Base-by-base conservation (phyloP, 2,113 vertebrate genomes). In the Atherinomorus stipes region DNA sequence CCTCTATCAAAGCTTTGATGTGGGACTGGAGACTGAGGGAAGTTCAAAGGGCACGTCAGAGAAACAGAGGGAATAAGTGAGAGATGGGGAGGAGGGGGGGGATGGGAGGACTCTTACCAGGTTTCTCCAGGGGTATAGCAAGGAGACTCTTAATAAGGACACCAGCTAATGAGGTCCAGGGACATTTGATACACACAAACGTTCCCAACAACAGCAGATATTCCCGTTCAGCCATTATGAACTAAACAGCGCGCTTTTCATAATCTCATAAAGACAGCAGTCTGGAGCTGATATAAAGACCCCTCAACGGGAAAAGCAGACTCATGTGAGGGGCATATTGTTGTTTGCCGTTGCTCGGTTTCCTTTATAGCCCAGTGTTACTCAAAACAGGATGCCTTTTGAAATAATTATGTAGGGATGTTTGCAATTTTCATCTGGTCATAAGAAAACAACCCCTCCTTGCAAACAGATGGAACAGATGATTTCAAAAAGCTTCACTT, bases 321-420 rank as follows among this genome's bases (percentile, higher is more conserved):
- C 57, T 67, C 77, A 45, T 75, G 74, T 79, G 79, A 83, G 31
- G 25, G 38, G 38, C 4, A 49, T 79, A 79, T 88, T 86, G 81
- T 84, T 87, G 83, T 89, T 87, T 87, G 85, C 78, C 61, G 76
- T 60, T 11, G 42, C 19, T 47, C 38, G 47, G 71, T 84, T 91
- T 90, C 76, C 77, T 85, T 79, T 83, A 71, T 64, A 80, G 71
- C 59, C 60, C 66, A 74, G 18, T 51, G 66, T 83, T 84, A 88
- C 81, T 90, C 85, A 89, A 90, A 93, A 90, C 92, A 93, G 90
- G 91, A 92, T 90, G 86, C 83, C 88, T 89, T 88, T 86, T 91
- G 75, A 90, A 90, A 89, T 79, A 87, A 92, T 82, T 76, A 80
- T 50, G 49, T 22, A 15, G 71, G 89, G 89, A 89, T 93, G 90